Conservation (phyloP, 2,888 invertebrate genomes). For the Tachystola acroxantha region DNA sequence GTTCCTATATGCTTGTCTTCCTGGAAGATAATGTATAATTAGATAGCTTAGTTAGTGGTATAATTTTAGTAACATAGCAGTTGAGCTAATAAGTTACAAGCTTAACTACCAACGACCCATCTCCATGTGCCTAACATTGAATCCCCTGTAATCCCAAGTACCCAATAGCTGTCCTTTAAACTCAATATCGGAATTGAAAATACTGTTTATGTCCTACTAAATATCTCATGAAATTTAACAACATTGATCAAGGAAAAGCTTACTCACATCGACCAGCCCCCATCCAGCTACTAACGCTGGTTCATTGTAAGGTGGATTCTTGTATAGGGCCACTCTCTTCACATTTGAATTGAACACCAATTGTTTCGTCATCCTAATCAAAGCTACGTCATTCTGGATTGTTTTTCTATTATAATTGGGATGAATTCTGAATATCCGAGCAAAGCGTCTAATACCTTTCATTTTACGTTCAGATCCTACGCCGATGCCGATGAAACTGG, state of each 20-base stretch:
- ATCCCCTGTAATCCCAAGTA: no score
- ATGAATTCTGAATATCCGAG: slow-evolving; percentile 19
- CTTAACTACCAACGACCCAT: no score
- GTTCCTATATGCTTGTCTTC: neutral
- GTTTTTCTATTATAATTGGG: slow-evolving; percentile 14
- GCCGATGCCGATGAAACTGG: slow-evolving; percentile 5
- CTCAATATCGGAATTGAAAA: no score
- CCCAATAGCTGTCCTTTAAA: no score
- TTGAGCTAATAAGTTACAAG: no score
- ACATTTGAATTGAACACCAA: slow-evolving; percentile 16
- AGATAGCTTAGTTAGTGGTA: no score
- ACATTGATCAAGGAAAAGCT: no score
- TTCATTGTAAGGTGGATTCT: slow-evolving; percentile 12
- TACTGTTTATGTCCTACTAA: no score
- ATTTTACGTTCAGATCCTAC: slow-evolving; percentile 13
- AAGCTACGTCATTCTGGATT: slow-evolving; percentile 23
- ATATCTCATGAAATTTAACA: no score
- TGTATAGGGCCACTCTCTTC: slow-evolving; percentile 19
- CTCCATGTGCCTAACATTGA: no score
- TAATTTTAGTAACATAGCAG: no score
- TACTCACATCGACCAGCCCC: slow-evolving; percentile 26
- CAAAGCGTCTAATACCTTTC: neutral
- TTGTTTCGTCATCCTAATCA: slow-evolving; percentile 13
- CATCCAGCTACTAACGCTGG: slow-evolving; percentile 24
- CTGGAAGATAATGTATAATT: slow-evolving; percentile 1